phyloP scores from a whole-genome alignment of 2,888 invertebrate genomes.

The Andrena trimmerana region DNA sequence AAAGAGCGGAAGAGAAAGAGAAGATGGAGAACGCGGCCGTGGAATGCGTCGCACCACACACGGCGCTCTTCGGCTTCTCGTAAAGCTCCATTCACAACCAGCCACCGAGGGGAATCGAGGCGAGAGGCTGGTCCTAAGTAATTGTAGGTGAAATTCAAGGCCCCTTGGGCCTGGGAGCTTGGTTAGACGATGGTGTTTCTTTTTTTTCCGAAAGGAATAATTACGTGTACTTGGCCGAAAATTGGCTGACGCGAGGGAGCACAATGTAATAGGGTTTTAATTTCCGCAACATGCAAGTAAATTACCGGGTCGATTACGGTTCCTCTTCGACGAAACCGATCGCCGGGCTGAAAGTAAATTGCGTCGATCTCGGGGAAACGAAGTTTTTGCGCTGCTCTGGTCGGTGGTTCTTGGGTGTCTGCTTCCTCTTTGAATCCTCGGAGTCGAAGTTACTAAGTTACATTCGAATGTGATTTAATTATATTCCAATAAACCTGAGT shows the following conservation, averaged over 20 bases:
- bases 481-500: no score
- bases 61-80: conserved; percentile 62
- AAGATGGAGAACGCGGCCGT: conserved; percentile 65
- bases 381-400: no score
- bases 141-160: conserved; percentile 36
- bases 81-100: conserved; percentile 70
- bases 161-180: not conserved
- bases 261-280: conserved; percentile 15
- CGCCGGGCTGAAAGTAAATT: conserved; percentile 1
- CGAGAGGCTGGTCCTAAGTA: conserved; percentile 22
- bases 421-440: no score
- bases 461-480: no score
- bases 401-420: not conserved
- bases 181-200: not conserved
- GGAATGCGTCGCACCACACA: conserved; percentile 75
- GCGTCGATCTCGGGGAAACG: not conserved
- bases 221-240: conserved; percentile 1
- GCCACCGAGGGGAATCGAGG: not conserved
- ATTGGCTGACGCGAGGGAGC: not conserved
- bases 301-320: conserved; percentile 14
- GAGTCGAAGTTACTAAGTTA: no score
- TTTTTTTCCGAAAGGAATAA: not conserved
- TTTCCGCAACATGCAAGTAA: conserved; percentile 30
- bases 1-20: conserved; percentile 59
- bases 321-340: conserved; percentile 8